Conservation (phyloP, 2,797 vertebrate species). For the Scleropages formosus region DNA sequence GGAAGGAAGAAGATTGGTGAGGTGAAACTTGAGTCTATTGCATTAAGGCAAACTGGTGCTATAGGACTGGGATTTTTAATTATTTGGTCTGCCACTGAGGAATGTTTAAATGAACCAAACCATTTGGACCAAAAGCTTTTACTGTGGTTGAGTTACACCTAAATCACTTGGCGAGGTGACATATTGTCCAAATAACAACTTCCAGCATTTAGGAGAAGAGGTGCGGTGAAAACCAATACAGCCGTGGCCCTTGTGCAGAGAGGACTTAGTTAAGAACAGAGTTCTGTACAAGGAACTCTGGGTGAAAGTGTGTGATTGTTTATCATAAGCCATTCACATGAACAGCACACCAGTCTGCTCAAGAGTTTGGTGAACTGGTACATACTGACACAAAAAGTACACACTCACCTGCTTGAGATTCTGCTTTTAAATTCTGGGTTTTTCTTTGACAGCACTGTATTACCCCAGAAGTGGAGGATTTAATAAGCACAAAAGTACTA, state of each 20-base stretch:
- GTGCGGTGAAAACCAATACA: too few relatives aligned
- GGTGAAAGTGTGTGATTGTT: not conserved
- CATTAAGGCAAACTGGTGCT: conserved; percentile 35
- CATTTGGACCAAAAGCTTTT: not conserved
- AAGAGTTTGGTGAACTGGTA: not conserved
- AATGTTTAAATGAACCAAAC: conserved; percentile 33
- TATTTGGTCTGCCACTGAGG: conserved; percentile 36
- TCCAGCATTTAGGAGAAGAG: too few relatives aligned
- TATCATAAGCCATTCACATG: too few relatives aligned
- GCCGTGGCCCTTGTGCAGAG: too few relatives aligned
- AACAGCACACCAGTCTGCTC: too few relatives aligned
- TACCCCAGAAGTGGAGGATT: conserved; percentile 24
- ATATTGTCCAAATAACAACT: not conserved
- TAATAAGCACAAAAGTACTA: conserved; percentile 16
- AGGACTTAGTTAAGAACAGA: not conserved
- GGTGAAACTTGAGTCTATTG: conserved; percentile 51
- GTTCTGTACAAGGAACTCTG: not conserved
- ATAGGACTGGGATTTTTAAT: conserved; percentile 33
- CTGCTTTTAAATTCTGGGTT: not conserved
- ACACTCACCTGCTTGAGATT: not conserved
- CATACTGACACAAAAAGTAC: not conserved
- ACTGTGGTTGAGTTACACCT: not conserved
- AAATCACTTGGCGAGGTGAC: not conserved
- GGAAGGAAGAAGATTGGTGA: conserved; percentile 57
- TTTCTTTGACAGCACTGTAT: conserved; percentile 4